A percentile compares a stretch with the other conserved stretches of the same genome.
Conservation (phyloP, 2,797 vertebrate species). For the Valencia hispanica region DNA sequence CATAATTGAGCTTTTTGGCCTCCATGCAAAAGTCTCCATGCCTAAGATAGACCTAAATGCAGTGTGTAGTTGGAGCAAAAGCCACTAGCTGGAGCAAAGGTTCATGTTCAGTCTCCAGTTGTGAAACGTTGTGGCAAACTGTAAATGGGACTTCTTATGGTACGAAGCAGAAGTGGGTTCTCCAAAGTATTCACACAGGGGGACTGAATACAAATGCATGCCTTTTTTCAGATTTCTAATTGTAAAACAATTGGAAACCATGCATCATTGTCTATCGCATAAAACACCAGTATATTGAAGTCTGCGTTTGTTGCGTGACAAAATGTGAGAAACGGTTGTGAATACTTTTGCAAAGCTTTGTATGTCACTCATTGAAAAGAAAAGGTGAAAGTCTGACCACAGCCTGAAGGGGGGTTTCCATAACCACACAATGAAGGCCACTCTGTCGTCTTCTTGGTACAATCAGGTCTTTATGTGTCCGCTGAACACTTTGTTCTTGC, state of each 20-base stretch:
- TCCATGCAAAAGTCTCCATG: too few relatives aligned
- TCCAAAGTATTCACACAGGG: neutral
- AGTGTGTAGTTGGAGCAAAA: too few relatives aligned
- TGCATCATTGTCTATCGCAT: neutral
- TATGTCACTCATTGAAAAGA: neutral
- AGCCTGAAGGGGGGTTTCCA: constrained; percentile 32
- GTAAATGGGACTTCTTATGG: too few relatives aligned
- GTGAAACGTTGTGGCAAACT: too few relatives aligned
- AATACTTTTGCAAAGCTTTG: neutral
- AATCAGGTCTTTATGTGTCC: constrained; percentile 13
- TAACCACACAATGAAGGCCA: constrained; percentile 5
- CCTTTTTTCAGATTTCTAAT: neutral
- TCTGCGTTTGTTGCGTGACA: neutral
- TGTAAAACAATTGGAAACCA: neutral
- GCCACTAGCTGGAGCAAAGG: too few relatives aligned
- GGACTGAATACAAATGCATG: neutral
- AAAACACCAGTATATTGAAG: neutral
- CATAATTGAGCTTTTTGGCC: too few relatives aligned
- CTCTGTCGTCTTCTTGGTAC: constrained; percentile 15
- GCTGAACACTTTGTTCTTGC: constrained; percentile 15
- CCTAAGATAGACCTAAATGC: neutral
- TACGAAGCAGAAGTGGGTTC: too few relatives aligned
- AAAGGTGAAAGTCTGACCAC: neutral
- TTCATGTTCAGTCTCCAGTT: too few relatives aligned
- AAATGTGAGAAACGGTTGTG: neutral